phyloP scores from a whole-genome alignment of 2,888 invertebrate genomes.

The Nymphalis c-album region DNA sequence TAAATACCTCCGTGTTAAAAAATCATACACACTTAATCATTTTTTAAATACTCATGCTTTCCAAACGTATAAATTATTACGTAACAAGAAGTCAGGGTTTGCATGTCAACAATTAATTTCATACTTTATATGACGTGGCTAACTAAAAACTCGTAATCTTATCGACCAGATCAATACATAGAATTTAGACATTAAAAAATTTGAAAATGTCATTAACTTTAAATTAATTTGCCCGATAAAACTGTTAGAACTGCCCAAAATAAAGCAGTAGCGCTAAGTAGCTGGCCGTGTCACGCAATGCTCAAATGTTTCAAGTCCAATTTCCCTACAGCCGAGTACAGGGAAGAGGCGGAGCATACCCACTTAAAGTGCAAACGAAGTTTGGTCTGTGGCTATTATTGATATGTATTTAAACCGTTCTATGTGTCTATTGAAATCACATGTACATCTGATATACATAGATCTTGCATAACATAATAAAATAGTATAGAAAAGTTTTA shows the following conservation, averaged over 20 bases:
- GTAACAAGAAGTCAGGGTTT: background rate
- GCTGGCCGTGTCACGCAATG: conserved; percentile 39
- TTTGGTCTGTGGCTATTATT: background rate
- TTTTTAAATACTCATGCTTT: background rate
- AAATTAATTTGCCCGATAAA: conserved; percentile 11
- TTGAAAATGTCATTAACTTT: background rate
- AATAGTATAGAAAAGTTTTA: no score
- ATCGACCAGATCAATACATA: background rate
- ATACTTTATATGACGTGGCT: background rate
- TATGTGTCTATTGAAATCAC: background rate
- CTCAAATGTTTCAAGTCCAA: conserved; percentile 32
- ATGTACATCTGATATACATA: background rate
- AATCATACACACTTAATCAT: background rate
- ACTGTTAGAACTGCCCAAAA: conserved; percentile 1
- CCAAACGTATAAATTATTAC: background rate
- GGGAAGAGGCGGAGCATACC: conserved; percentile 30
- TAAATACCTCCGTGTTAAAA: no score
- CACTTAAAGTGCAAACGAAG: conserved; percentile 18
- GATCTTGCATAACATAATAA: no score
- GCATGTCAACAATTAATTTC: background rate
- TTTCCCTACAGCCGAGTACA: conserved; percentile 33
- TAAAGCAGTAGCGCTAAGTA: conserved; percentile 17
- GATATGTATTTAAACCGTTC: background rate
- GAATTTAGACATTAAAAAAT: conserved; percentile 10
- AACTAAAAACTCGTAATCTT: conserved; percentile 2